These are phyloP conservation scores for Mantis religiosa DNA, from an alignment of 2,888 invertebrate genomes.

Conservation along the genomic window DNA sequence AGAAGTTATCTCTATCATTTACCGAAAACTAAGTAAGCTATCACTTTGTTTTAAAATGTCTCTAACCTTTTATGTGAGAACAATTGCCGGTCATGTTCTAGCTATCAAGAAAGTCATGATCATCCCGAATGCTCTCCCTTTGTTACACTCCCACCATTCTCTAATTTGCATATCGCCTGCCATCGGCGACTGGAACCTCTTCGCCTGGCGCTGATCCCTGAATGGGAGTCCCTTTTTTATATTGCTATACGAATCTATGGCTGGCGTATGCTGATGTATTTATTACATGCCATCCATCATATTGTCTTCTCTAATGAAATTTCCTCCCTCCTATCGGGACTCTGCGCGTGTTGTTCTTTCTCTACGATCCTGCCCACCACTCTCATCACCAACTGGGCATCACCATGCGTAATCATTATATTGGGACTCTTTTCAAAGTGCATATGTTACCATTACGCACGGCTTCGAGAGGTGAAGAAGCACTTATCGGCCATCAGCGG, in stretches of 20 bases:
- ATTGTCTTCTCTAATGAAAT: conserved; percentile 20
- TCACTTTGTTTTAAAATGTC: too few species aligned
- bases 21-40: too few species aligned
- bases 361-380: background rate
- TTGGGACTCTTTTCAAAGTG: background rate
- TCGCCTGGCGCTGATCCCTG: conserved; percentile 17
- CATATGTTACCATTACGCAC: background rate
- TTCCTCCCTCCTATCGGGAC: conserved; percentile 5
- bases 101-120: background rate
- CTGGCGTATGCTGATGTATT: conserved; percentile 16
- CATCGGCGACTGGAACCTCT: background rate
- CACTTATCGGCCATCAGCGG: too few species aligned
- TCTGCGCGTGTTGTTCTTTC: background rate
- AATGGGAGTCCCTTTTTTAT: background rate
- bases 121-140: background rate
- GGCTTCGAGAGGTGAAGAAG: background rate
- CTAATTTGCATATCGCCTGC: conserved; percentile 22
- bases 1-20: too few species aligned
- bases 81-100: background rate
- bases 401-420: background rate
- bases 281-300: conserved; percentile 19
- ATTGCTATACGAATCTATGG: background rate
- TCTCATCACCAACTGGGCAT: background rate
- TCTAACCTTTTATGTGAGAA: too few species aligned
- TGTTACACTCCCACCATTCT: background rate